Conservation (phyloP, 1,140 invertebrate species). For the Drosophila bocki region DNA sequence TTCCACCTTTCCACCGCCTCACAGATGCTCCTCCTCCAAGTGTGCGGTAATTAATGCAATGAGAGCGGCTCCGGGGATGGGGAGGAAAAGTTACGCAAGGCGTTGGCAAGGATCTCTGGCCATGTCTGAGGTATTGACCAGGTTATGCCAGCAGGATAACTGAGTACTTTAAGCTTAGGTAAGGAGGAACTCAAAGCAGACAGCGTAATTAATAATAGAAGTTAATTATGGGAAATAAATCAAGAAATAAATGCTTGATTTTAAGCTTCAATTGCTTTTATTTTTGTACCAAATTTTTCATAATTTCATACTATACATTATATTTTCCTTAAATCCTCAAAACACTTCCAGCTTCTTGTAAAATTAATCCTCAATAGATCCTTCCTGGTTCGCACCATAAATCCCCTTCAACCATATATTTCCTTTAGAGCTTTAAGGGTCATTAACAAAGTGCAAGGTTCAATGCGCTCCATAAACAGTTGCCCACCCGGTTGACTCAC, state of each 20-base stretch:
- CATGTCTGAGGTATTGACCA: slow-evolving; percentile 38
- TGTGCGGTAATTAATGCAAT: slow-evolving; percentile 79
- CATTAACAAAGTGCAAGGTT: slow-evolving; percentile 75
- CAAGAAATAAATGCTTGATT: not conserved
- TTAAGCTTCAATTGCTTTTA: not conserved
- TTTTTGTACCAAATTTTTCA: not conserved
- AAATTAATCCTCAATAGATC: not conserved
- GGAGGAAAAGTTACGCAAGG: slow-evolving; percentile 30
- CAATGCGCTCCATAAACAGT: slow-evolving; percentile 69
- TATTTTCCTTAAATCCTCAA: not conserved
- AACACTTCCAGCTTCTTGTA: not conserved
- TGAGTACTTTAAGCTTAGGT: slow-evolving; percentile 8
- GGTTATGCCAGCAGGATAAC: slow-evolving; percentile 6
- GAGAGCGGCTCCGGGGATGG: slow-evolving; percentile 10
- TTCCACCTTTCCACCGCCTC: slow-evolving; percentile 33
- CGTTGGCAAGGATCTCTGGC: slow-evolving; percentile 1
- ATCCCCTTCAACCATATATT: slow-evolving; percentile 17
- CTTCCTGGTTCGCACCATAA: slow-evolving; percentile 3
- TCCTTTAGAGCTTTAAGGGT: slow-evolving; percentile 61
- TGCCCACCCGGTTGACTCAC: slow-evolving; percentile 13
- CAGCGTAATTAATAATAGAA: not conserved
- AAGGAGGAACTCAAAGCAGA: not conserved
- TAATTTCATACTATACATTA: not conserved
- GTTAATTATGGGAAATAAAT: not conserved
- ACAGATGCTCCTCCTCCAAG: slow-evolving; percentile 57